phyloP scores from a whole-genome alignment of 2,888 invertebrate species.

The Lagria hirta region DNA sequence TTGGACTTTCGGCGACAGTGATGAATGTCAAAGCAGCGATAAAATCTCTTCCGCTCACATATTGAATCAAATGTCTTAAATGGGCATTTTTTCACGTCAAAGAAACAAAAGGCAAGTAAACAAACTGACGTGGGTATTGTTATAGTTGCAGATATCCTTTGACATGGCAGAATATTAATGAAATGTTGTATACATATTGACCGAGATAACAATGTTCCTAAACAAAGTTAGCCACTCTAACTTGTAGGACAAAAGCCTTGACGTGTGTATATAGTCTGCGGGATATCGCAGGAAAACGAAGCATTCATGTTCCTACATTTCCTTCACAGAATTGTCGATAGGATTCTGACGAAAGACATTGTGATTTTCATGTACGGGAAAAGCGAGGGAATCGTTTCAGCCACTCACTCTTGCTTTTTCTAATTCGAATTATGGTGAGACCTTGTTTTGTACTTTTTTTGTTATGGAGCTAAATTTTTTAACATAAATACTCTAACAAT shows the following conservation, averaged over 20 bases:
- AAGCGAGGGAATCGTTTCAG: too few relatives aligned
- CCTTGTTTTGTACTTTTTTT: too few relatives aligned
- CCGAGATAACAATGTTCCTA: conserved; percentile 30
- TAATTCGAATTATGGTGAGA: too few relatives aligned
- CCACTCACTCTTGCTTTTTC: too few relatives aligned
- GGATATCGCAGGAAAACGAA: conserved; percentile 23
- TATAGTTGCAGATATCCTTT: conserved; percentile 34
- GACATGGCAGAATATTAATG: conserved; percentile 39
- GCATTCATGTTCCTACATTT: conserved; percentile 25
- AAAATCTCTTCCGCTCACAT: too few relatives aligned
- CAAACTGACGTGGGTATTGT: conserved; percentile 9
- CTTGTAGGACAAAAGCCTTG: conserved; percentile 24
- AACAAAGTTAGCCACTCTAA: conserved; percentile 27
- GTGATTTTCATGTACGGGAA: too few relatives aligned
- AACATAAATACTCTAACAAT: too few relatives aligned
- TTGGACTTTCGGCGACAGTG: too few relatives aligned
- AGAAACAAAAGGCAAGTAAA: too few relatives aligned
- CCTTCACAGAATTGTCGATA: conserved; percentile 22
- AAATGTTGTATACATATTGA: conserved; percentile 39
- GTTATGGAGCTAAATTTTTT: too few relatives aligned
- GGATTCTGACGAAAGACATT: conserved; percentile 19
- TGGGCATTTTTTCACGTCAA: conserved; percentile 8
- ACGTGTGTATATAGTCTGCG: conserved; percentile 13
- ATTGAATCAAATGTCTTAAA: too few relatives aligned
- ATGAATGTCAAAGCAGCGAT: too few relatives aligned